Evolutionary conservation across 2,797 vertebrate genomes (phyloP).

Genomic region (Poecilia wingei): DNA sequence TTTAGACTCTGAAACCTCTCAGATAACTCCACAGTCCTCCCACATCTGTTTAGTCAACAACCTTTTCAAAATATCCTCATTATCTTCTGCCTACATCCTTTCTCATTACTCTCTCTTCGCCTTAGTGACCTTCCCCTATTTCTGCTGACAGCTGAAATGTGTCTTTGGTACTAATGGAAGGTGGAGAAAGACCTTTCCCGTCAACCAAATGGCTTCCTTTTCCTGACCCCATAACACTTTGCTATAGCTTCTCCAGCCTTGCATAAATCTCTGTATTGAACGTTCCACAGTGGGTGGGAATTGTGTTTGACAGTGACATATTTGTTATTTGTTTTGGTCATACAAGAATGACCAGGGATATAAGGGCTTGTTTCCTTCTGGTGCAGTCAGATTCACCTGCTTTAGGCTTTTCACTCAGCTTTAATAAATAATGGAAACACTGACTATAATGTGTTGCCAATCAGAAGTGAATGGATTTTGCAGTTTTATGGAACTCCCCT

Average conservation of each 20-base stretch:
- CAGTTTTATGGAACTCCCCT: not conserved
- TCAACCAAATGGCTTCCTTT: constrained; percentile 83
- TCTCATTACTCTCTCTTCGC: constrained; percentile 33
- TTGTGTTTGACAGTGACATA: constrained; percentile 3
- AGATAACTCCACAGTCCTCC: not conserved
- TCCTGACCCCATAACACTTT: constrained; percentile 68
- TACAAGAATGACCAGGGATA: not conserved
- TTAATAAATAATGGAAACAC: not conserved
- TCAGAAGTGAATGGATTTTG: constrained; percentile 16
- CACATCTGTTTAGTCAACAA: constrained; percentile 13
- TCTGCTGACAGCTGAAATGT: constrained; percentile 79
- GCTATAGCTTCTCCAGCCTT: constrained; percentile 34
- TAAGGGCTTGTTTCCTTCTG: not conserved
- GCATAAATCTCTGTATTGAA: constrained; percentile 25
- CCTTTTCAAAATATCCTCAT: constrained; percentile 10
- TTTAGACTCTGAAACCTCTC: not conserved
- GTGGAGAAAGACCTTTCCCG: constrained; percentile 86
- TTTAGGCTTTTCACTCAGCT: constrained; percentile 16
- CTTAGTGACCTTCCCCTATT: constrained; percentile 46
- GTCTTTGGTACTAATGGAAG: constrained; percentile 63
- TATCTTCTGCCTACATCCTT: constrained; percentile 16
- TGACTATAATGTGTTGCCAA: not conserved
- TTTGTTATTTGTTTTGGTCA: not conserved
- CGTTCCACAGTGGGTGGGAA: constrained; percentile 1
- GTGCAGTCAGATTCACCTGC: constrained; percentile 7